Evolutionary conservation across 2,888 invertebrate genomes (phyloP), one percentile per base, ranked within the genome.

Genomic region (Cheilosia vulpina): DNA sequence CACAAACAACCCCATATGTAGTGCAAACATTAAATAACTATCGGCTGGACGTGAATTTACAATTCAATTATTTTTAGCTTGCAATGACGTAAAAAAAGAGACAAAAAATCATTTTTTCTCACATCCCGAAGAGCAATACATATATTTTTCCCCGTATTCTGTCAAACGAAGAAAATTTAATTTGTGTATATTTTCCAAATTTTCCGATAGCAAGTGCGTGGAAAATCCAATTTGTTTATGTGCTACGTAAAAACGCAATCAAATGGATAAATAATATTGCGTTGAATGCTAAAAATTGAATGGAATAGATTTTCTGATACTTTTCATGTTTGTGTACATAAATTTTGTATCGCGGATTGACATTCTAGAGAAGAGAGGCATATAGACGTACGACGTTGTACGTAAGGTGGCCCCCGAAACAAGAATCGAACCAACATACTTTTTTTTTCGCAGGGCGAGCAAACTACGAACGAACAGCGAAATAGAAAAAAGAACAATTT

Each of bases 51-150:
- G 60, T 71, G 50, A 84, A 71, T 84, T 76, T 75, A 84, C 65
- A 62, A 80, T 84, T 71, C 79, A 84, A 79, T 84, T 84, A 84
- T 84, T 80, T 80, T 84, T 80, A 76, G 84, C 84, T 84, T 84
- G 80, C 79, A 84, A 80, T 84, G 84, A 84, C 84, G 79, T 80
- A 84, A 84, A 84, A 84, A 84, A 80, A 80, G 84, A 84, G 84
- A 84, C 84, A 84, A 80, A 84, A 84, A 84, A 84, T 75, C 80
- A 31, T 53, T 73, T 65, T 65, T 78, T 68, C 72, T 65, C 79
- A 71, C 68, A 79, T 75, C 84, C 68, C 79, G 57, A 78, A 71
- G 55, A 55, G 62, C 62, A 69, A 71, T 84, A 76, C 75, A 84
- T 84, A 79, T 84, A 84, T 80, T 79, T 84, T 79, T 84, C 19